Evolutionary conservation across 2,797 vertebrate genomes (phyloP).

Genomic region (Galago senegalensis): DNA sequence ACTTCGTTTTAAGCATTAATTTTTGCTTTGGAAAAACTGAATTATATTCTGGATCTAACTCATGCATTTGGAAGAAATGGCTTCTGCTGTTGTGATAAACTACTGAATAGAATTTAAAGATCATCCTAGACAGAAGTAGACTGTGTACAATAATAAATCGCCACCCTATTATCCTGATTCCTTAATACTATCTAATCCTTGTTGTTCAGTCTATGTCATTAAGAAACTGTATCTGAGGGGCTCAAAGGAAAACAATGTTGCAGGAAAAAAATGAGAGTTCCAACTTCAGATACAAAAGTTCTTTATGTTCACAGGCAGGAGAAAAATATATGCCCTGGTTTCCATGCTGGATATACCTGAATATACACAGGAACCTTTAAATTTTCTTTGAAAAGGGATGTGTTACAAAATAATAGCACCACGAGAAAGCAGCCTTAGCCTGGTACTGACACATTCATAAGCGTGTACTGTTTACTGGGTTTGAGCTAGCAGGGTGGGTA

Average conservation of each 20-base stretch:
- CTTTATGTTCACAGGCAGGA: slow-evolving; percentile 59
- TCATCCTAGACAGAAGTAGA: slow-evolving; percentile 52
- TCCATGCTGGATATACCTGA: slow-evolving; percentile 34
- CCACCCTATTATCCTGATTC: slow-evolving; percentile 63
- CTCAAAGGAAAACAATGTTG: slow-evolving; percentile 67
- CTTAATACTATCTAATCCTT: slow-evolving; percentile 76
- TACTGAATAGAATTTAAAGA: slow-evolving; percentile 70
- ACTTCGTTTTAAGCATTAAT: neutral
- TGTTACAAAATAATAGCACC: slow-evolving; percentile 68
- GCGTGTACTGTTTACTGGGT: slow-evolving; percentile 48
- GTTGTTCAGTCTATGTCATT: slow-evolving; percentile 71
- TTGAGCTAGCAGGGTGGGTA: neutral
- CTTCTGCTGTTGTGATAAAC: slow-evolving; percentile 67
- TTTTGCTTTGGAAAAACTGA: slow-evolving; percentile 59
- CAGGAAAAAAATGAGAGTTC: slow-evolving; percentile 45
- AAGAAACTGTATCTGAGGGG: slow-evolving; percentile 50
- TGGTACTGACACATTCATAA: slow-evolving; percentile 35
- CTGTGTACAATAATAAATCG: slow-evolving; percentile 73
- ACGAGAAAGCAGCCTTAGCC: slow-evolving; percentile 54
- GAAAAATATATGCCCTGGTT: slow-evolving; percentile 7
- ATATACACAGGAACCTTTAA: slow-evolving; percentile 22
- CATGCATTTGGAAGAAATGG: slow-evolving; percentile 70
- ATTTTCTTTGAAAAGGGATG: slow-evolving; percentile 51
- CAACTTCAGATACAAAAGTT: slow-evolving; percentile 58
- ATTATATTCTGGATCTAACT: slow-evolving; percentile 64